These are phyloP conservation scores for Heptranchias perlo DNA, from an alignment of 2,113 vertebrate genomes.

Conservation along the genomic window DNA sequence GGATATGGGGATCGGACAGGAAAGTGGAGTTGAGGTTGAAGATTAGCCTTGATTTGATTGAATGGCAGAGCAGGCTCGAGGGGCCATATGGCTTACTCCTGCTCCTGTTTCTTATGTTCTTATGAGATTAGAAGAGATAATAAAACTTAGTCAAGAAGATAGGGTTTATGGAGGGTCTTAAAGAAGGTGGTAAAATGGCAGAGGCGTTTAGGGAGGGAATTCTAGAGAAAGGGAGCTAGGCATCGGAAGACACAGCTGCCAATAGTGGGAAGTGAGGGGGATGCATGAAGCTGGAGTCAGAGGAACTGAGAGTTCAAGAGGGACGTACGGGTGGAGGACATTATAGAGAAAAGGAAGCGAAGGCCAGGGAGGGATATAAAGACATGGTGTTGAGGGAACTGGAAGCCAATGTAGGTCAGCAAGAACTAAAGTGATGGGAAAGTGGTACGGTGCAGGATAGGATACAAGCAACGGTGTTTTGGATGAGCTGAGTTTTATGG, in stretches of 20 bases:
- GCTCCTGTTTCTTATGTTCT: no score
- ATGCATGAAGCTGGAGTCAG: neutral
- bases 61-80: no score
- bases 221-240: neutral
- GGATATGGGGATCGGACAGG: no score
- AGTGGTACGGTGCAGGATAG: neutral
- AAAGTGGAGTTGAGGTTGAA: no score
- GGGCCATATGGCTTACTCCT: no score
- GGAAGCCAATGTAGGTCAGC: neutral
- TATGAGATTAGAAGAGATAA: no score
- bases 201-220: neutral
- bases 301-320: neutral
- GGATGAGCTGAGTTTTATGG: neutral
- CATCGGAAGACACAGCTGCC: neutral
- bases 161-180: no score
- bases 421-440: neutral
- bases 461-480: neutral
- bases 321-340: neutral
- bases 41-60: no score
- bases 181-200: neutral
- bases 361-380: neutral
- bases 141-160: no score
- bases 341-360: neutral
- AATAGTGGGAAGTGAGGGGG: neutral
- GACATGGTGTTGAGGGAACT: neutral